phyloP scores from a whole-genome alignment of 1,140 invertebrate genomes.

The Drosophila takahashii region DNA sequence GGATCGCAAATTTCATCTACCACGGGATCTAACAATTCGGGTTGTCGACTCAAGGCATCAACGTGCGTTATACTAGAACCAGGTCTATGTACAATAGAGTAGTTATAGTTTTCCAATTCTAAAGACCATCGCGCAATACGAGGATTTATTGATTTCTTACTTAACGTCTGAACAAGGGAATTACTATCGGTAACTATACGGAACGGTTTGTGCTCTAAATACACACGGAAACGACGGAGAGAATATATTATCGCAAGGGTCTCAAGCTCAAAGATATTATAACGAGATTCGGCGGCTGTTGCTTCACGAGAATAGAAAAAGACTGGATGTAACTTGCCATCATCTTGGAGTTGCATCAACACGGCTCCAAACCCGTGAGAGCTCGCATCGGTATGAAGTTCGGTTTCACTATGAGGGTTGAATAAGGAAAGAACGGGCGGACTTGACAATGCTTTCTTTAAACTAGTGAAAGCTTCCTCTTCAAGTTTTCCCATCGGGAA shows the following conservation, averaged over 20 bases:
- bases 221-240: not conserved
- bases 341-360: not conserved
- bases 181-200: slow-evolving; percentile 6
- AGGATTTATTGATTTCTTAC: slow-evolving; percentile 3
- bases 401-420: slow-evolving; percentile 1
- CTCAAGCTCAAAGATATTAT: no score
- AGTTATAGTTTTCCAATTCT: not conserved
- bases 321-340: slow-evolving; percentile 4
- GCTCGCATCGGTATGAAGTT: not conserved
- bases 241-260: no score
- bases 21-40: no score
- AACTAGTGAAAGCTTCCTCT: not conserved
- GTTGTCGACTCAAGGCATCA: no score
- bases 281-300: not conserved
- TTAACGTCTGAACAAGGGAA: slow-evolving; percentile 13
- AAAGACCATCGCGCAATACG: slow-evolving; percentile 10
- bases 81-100: no score
- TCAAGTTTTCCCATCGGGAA: not conserved
- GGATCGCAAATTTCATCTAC: no score
- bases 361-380: not conserved
- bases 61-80: no score
- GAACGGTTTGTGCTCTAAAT: slow-evolving; percentile 15
- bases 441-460: not conserved
- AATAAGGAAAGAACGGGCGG: not conserved
- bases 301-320: slow-evolving; percentile 9